Conservation (phyloP, 2,888 invertebrate species). For the Gastrophysa polygoni region DNA sequence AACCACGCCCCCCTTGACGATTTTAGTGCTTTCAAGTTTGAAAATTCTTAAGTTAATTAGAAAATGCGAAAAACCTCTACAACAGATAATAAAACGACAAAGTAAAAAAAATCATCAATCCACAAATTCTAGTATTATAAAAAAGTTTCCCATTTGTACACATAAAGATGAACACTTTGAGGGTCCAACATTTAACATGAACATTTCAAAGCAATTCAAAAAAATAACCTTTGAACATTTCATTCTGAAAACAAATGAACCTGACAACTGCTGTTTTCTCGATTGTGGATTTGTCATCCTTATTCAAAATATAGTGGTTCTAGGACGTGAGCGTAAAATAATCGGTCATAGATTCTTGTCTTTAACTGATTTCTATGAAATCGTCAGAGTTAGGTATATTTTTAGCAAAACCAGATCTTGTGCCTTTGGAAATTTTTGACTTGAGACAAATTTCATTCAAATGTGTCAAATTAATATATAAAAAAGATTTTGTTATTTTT, state of each 20-base stretch:
- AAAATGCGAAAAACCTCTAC: slow-evolving; percentile 11
- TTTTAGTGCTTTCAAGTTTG: slow-evolving; percentile 25
- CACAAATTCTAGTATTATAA: no score
- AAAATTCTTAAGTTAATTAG: background rate
- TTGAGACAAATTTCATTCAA: background rate
- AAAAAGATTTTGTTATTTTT: background rate
- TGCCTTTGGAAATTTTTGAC: background rate
- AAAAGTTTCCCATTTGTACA: no score
- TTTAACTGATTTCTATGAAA: no score
- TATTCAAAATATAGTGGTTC: background rate
- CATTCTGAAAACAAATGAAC: background rate
- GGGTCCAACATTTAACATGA: no score
- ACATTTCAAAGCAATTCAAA: no score
- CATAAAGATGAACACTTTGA: background rate
- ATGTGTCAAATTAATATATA: slow-evolving; percentile 1
- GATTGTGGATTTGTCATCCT: background rate
- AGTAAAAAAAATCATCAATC: no score
- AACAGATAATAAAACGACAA: background rate
- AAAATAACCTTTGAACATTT: background rate
- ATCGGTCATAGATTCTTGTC: background rate
- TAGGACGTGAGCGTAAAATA: background rate
- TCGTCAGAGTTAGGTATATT: no score
- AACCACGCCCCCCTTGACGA: slow-evolving; percentile 25
- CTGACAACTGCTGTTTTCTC: slow-evolving; percentile 6
- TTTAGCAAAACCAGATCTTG: no score